These are phyloP conservation scores for Oxygymnocypris stewartii DNA, from an alignment of 2,113 vertebrate species.

Conservation along the genomic window DNA sequence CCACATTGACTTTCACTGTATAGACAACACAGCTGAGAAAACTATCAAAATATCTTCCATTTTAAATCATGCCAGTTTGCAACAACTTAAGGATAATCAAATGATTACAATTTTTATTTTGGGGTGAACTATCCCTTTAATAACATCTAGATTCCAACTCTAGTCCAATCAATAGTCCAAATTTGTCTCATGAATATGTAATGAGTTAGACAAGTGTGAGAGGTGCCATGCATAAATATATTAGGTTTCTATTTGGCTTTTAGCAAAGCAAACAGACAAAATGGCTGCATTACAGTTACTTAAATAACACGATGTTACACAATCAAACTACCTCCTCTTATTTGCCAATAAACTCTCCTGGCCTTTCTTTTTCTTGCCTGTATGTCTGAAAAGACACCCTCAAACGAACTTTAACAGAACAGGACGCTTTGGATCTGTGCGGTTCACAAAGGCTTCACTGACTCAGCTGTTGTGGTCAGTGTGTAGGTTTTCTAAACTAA, in stretches of 20 bases:
- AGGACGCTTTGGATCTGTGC: background rate
- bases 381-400: background rate
- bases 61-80: background rate
- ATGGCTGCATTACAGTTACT: background rate
- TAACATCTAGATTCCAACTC: background rate
- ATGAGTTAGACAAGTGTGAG: background rate
- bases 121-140: background rate
- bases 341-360: background rate
- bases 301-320: background rate
- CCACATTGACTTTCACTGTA: background rate
- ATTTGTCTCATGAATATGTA: background rate
- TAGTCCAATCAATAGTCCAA: background rate
- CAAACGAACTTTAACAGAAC: conserved; percentile 1
- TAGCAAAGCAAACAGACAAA: background rate
- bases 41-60: background rate
- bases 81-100: background rate
- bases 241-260: background rate
- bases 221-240: background rate
- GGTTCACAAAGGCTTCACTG: conserved; percentile 22
- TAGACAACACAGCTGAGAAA: background rate
- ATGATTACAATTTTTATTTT: background rate
- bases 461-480: conserved; percentile 11
- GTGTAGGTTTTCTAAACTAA: conserved; percentile 14
- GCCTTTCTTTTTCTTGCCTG: background rate
- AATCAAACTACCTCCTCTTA: conserved; percentile 16